Evolutionary conservation across 1,140 invertebrate species (phyloP), one percentile per base, ranked within the genome.

Genomic region (Bombus turneri): DNA sequence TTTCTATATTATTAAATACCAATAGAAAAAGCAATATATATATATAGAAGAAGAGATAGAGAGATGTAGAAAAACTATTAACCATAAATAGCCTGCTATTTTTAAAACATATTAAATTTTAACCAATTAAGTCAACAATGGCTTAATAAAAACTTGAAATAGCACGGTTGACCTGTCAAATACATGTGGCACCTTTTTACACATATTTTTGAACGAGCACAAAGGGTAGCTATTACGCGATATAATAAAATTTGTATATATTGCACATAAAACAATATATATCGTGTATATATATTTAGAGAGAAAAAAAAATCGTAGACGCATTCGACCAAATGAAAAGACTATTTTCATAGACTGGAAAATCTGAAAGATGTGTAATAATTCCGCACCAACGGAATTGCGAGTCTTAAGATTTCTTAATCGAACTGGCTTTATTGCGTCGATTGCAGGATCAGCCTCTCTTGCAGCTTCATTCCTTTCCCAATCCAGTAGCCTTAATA

Each of bases 401-500:
- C 28, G 41, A 22, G n/a, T 43, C n/a, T 73, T 43, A 59, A 39
- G 47, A 25, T 39, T 28, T 39, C 25, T 76, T n/a, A 41, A 62
- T 62, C 34, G 73, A 77, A 25, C 15, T n/a, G 18, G n/a, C 25
- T 73, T 59, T 37, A 31, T 59, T 73, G 39, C 25, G 47, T 47
- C 53, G 22, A 57, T 37, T n/a, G 10, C 31, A 18, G 28, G 8
- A 59, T 73, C 68, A 41, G 37, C 41, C 37, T 73, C 41, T n/a
- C 9, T 25, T 18, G 3, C 22, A 43, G 10, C 37, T 62, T 81
- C 79, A 41, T 81, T 81, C 47, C 25, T 62, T 59, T 41, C 18
- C 37, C 47, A 57, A 37, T 53, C 37, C 31, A 34, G n/a, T 47
- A 34, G 62, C 41, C 73, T 73, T 73, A 81, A 73, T 73, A 81